Evolutionary conservation across 2,113 vertebrate genomes (phyloP), one percentile per base, ranked within the genome.

Genomic region (Canis aureus): DNA sequence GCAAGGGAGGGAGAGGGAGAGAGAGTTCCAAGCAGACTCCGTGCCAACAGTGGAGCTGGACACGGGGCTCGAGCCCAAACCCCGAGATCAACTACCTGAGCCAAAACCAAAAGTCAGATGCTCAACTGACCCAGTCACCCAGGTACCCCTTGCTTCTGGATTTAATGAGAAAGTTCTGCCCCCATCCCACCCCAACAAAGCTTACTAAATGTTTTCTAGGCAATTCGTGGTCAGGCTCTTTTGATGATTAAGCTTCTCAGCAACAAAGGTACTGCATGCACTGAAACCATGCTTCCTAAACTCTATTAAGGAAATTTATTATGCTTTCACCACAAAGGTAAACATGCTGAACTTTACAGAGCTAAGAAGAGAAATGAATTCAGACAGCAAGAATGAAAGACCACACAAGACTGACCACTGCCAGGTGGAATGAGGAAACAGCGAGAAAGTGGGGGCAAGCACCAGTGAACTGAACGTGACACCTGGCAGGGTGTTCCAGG

Each of bases 161-260:
- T 85, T 89, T 73, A 86, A 95, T 35, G 49, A 84, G 74, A 90
- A 95, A 82, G 74, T 60, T 87, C 60, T 96, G 32, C 7, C 13
- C 19, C 38, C 27, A 22, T 4, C 11, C 35, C 38, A 91, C 49
- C 6, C 49, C 32, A 84, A 82, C 35, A 93, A 90, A 91, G n/a
- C 35, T 71, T 11, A 71, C 1, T 69, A 66, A 49, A 78, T 88
- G 49, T 85, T 85, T 91, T 69, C 55, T 78, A 85, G 83, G 66
- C 27, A 64, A 92, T 51, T 82, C 57, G 69, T 25, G 3, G 81
- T 32, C 4, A 78, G 62, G 53, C 6, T 79, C 3, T 64, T 86
- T 2, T 71, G 59, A 17, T 74, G 51, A 60, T 43, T 73, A 73
- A 64, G 93, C 64, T 74, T 67, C 59, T 80, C 51, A 83, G 79